Evolutionary conservation across 2,113 vertebrate genomes (phyloP).

Genomic region (Emydocephalus ijimae): DNA sequence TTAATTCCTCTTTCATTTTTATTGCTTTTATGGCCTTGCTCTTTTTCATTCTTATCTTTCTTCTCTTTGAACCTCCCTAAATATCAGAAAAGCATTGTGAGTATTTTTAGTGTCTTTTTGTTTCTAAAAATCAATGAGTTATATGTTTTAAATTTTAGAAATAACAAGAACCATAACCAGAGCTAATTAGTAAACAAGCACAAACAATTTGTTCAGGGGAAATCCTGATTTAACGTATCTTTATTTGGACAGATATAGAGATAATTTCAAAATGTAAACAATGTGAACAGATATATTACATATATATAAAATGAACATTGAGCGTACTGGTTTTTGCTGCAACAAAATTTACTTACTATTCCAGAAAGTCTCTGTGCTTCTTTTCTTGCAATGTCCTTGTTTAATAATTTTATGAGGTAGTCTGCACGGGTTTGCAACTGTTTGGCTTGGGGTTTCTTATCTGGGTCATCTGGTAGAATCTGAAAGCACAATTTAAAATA

Average conservation of each 20-base stretch:
- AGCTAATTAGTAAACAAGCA: not conserved
- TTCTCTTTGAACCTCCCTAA: slow-evolving; percentile 88
- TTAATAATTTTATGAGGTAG: slow-evolving; percentile 99
- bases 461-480: slow-evolving; percentile 97
- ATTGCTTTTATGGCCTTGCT: slow-evolving; percentile 80
- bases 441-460: slow-evolving; percentile 98
- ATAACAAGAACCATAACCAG: not conserved
- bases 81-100: slow-evolving; percentile 29
- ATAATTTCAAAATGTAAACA: slow-evolving; percentile 2
- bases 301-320: not conserved
- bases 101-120: not conserved
- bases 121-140: slow-evolving; percentile 6
- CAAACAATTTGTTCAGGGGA: not conserved
- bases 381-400: slow-evolving; percentile 90
- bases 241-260: not conserved
- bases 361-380: slow-evolving; percentile 90
- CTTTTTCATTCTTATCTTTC: slow-evolving; percentile 88
- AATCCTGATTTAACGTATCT: not conserved
- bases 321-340: not conserved
- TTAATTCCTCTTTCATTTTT: slow-evolving; percentile 85
- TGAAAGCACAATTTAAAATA: slow-evolving; percentile 55
- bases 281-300: not conserved
- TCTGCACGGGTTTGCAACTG: slow-evolving; percentile 97
- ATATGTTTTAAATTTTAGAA: not conserved
- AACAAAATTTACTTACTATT: slow-evolving; percentile 72